Evolutionary conservation across 2,888 invertebrate genomes (phyloP).

Genomic region (Conomelus anceps): DNA sequence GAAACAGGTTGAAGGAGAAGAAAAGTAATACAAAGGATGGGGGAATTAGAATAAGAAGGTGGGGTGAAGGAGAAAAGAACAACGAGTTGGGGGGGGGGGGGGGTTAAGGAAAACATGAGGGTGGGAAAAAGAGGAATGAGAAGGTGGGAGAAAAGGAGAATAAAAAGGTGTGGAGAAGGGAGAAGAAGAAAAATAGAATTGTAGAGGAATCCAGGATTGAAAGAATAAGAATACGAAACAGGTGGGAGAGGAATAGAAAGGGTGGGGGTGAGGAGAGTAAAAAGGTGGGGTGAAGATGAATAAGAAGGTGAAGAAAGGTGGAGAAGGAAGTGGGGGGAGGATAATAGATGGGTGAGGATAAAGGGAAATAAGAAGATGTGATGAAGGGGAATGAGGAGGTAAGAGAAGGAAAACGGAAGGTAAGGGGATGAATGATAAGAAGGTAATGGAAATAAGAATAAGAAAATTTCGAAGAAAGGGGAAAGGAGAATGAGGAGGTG

Average conservation of each 20-base stretch:
- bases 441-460: too few relatives aligned
- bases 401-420: neutral
- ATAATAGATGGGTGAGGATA: too few relatives aligned
- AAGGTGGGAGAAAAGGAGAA: neutral
- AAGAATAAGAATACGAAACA: too few relatives aligned
- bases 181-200: neutral
- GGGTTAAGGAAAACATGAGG: neutral
- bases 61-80: neutral
- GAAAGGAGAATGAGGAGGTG: neutral
- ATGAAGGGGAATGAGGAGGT: neutral
- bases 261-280: too few relatives aligned
- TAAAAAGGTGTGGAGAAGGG: neutral
- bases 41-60: too few relatives aligned
- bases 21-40: too few relatives aligned
- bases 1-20: too few relatives aligned
- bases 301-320: too few relatives aligned
- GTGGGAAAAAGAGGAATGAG: neutral
- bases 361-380: neutral
- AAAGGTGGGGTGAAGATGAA: too few relatives aligned
- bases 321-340: too few relatives aligned
- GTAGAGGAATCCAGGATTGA: too few relatives aligned
- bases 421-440: neutral
- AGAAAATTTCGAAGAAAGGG: neutral
- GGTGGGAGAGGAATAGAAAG: too few relatives aligned
- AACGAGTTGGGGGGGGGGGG: neutral